Percentiles rank a stretch among this genome's conserved stretches.
Conservation (phyloP, 2,888 invertebrate species). For the Stomorhina lunata region DNA sequence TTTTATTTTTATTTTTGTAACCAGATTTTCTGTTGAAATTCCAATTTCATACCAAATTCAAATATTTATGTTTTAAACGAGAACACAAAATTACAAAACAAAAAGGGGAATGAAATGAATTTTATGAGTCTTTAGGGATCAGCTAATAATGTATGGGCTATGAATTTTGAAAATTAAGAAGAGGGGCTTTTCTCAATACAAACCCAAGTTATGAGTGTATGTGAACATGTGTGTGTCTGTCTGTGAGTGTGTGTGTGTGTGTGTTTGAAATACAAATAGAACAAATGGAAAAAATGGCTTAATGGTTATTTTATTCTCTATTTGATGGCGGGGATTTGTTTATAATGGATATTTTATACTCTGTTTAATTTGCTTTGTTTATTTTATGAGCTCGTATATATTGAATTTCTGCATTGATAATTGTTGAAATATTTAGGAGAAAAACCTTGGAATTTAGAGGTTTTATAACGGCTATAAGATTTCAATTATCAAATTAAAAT, state of each 20-base stretch:
- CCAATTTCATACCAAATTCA: constrained; percentile 1
- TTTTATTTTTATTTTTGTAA: too few species aligned
- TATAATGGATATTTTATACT: neutral
- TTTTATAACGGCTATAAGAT: too few species aligned
- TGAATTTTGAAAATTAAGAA: neutral
- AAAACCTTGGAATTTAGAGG: too few species aligned
- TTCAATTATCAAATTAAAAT: too few species aligned
- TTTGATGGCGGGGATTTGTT: too few species aligned
- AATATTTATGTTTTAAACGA: neutral
- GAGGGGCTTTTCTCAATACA: neutral
- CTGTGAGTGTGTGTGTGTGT: too few species aligned
- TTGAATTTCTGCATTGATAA: too few species aligned
- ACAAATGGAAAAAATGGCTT: neutral
- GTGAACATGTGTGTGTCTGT: too few species aligned
- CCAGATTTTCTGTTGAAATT: neutral
- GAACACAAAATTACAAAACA: neutral
- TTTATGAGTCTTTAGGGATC: constrained; percentile 3
- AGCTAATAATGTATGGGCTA: neutral
- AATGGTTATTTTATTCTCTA: neutral
- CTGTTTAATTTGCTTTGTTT: neutral
- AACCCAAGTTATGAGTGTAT: too few species aligned
- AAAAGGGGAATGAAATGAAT: neutral
- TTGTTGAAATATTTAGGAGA: too few species aligned
- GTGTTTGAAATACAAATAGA: neutral
- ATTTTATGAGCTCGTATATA: too few species aligned